A percentile compares a stretch with the other conserved stretches of the same genome.
phyloP scores from a whole-genome alignment of 2,113 vertebrate species.

The Todiramphus saurophagus region DNA sequence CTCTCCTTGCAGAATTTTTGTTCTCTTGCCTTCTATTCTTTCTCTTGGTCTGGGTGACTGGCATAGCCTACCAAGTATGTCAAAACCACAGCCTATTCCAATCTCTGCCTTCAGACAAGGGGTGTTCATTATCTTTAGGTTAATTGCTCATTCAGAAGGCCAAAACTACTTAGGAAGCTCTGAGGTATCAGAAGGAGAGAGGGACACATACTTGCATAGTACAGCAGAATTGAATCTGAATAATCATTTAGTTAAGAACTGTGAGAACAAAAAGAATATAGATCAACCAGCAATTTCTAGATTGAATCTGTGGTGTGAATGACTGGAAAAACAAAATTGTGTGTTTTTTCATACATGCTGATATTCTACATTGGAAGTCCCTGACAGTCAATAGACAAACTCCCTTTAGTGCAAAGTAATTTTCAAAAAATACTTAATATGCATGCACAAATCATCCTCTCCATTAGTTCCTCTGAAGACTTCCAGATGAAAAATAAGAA shows the following conservation, averaged over 20 bases:
- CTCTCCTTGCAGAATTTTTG: background rate
- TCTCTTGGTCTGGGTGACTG: background rate
- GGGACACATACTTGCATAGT: rapidly evolving
- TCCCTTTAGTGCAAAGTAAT: background rate
- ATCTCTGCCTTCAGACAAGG: background rate
- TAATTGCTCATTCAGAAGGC: background rate
- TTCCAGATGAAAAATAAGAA: background rate
- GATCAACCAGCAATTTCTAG: background rate
- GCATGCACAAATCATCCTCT: background rate
- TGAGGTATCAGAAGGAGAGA: background rate
- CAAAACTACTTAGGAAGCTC: background rate
- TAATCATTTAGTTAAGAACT: background rate
- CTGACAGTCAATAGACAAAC: background rate
- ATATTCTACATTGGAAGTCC: background rate
- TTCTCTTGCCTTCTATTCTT: background rate
- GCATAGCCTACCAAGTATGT: background rate
- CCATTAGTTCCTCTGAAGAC: background rate
- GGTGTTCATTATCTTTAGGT: background rate
- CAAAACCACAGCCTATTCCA: background rate
- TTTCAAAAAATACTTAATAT: background rate
- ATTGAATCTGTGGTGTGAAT: background rate
- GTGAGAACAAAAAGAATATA: background rate
- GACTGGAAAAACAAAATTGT: background rate
- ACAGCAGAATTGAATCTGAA: background rate
- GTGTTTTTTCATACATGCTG: rapidly evolving